These are phyloP conservation scores for Psilopsiagon aurifrons DNA, from an alignment of 2,113 vertebrate genomes.

Conservation along the genomic window DNA sequence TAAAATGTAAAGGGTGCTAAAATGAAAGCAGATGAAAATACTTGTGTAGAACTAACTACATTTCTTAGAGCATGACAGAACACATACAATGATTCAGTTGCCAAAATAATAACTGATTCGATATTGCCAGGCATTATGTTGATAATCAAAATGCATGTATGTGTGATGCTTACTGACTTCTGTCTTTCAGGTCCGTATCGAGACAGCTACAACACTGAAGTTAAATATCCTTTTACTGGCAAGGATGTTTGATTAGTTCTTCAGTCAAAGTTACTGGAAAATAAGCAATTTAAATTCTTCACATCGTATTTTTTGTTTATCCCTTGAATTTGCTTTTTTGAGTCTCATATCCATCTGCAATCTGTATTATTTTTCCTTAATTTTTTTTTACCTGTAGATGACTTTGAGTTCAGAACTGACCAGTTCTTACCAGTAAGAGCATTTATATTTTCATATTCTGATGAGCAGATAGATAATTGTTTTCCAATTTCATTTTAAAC, in stretches of 20 bases:
- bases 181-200: slow-evolving; percentile 91
- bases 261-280: neutral
- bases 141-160: neutral
- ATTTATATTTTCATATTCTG: neutral
- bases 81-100: neutral
- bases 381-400: slow-evolving; percentile 88
- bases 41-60: neutral
- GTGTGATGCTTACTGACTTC: neutral
- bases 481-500: neutral
- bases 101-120: neutral
- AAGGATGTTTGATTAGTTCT: neutral
- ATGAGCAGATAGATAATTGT: neutral
- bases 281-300: neutral
- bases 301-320: neutral
- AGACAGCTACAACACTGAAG: slow-evolving; percentile 95
- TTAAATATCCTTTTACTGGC: slow-evolving; percentile 91
- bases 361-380: slow-evolving; percentile 77
- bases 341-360: neutral
- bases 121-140: neutral
- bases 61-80: neutral
- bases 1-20: neutral
- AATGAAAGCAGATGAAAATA: neutral
- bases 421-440: slow-evolving; percentile 92
- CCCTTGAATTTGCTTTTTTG: neutral
- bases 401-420: slow-evolving; percentile 96